Conservation (phyloP, 2,797 vertebrate genomes). For the Amniataba percoides region DNA sequence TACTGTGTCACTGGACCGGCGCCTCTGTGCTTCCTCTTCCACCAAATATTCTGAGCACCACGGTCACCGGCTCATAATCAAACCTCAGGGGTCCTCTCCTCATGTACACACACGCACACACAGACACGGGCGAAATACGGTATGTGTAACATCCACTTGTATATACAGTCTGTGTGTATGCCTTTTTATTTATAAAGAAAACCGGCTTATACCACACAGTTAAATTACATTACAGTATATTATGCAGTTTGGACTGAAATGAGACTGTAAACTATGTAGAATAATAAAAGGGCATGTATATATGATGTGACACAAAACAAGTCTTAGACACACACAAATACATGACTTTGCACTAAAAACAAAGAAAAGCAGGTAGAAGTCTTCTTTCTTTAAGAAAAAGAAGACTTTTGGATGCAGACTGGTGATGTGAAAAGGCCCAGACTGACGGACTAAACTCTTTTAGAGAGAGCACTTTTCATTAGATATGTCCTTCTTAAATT, state of each 20-base stretch:
- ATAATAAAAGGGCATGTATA: background rate
- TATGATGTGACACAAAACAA: background rate
- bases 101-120: slow-evolving; percentile 31
- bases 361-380: background rate
- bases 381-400: too few species aligned
- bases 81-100: slow-evolving; percentile 65
- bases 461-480: background rate
- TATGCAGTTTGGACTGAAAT: slow-evolving; percentile 10
- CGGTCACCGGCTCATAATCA: slow-evolving; percentile 71
- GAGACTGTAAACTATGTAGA: slow-evolving; percentile 1
- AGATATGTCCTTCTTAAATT: background rate
- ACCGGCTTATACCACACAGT: slow-evolving; percentile 17
- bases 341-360: too few species aligned
- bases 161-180: background rate
- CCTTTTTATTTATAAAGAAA: slow-evolving; percentile 1
- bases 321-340: background rate
- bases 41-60: slow-evolving; percentile 52
- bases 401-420: too few species aligned
- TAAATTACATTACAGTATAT: slow-evolving; percentile 21
- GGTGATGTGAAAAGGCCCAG: background rate
- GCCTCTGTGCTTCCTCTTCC: slow-evolving; percentile 55
- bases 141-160: slow-evolving; percentile 4
- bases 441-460: background rate
- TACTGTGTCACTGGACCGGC: slow-evolving; percentile 68
- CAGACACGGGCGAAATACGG: slow-evolving; percentile 12